phyloP scores from a whole-genome alignment of 2,797 vertebrate genomes.

The Diceros bicornis region DNA sequence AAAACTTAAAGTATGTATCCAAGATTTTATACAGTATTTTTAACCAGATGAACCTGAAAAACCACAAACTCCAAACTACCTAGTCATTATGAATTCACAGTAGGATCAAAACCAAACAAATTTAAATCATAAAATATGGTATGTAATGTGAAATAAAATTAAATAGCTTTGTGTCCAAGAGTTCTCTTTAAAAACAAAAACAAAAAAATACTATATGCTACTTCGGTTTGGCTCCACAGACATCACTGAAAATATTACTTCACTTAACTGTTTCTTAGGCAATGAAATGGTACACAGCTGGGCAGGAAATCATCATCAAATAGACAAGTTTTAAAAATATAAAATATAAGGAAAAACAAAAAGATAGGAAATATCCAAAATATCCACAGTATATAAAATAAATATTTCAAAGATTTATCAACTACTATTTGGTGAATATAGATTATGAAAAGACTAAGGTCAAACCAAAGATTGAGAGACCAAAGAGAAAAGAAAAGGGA shows the following conservation, averaged over 20 bases:
- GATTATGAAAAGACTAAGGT: not conserved
- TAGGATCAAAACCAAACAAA: conserved; percentile 34
- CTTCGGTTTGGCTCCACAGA: not conserved
- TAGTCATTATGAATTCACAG: conserved; percentile 22
- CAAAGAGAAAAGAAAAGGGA: conserved; percentile 6
- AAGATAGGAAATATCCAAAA: not conserved
- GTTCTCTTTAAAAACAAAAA: conserved; percentile 34
- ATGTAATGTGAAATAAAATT: conserved; percentile 14
- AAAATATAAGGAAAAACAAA: not conserved
- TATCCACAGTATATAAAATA: not conserved
- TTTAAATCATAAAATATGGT: conserved; percentile 1
- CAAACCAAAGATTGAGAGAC: not conserved
- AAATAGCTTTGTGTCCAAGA: not conserved
- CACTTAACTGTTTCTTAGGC: not conserved
- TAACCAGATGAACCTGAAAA: conserved; percentile 52
- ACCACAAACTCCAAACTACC: not conserved
- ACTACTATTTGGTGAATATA: not conserved
- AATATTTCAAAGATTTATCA: not conserved
- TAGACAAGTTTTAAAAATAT: not conserved
- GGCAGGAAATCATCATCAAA: not conserved
- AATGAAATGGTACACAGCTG: not conserved
- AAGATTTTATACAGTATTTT: conserved; percentile 1
- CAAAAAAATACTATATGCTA: not conserved
- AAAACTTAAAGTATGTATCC: conserved; percentile 2
- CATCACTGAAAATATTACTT: not conserved